Evolutionary conservation across 2,888 invertebrate genomes (phyloP), one percentile per base, ranked within the genome.

Genomic region (Tryphoninae sp.): DNA sequence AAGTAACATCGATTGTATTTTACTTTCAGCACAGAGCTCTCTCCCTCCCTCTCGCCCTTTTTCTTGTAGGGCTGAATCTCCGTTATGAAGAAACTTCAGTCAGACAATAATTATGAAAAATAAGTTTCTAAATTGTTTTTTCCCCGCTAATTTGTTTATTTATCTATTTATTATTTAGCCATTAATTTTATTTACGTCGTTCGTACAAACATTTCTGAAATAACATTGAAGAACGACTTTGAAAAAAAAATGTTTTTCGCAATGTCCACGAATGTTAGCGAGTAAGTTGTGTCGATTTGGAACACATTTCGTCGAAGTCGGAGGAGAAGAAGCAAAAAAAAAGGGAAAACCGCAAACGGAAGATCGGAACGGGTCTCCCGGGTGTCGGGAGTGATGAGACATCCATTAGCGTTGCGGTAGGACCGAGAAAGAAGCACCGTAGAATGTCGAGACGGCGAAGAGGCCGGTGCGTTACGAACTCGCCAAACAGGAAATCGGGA

Each of bases 401-500:
- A 58, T 33, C 42, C 49, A 68, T 76, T 67, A 75, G 49, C 58
- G 22, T 68, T 61, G 68, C 68, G 68, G 76, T 68, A 68, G 49
- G 59, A 19, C 58, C n/a, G 45, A 61, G 58, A 22, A 67, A 45
- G 22, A 76, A 23, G 23, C 2, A 9, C 13, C 22, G 16, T 9
- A 40, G 49, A 61, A 72, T 62, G 19, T 23, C 51, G 23, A 51
- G 49, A 40, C 42, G 19, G 33, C 16, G 45, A 59, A 59, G 62
- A 40, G 7, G 22, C 33, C 33, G 33, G 33, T 59, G 62, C 40
- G 16, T 49, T 26, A 51, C 62, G 61, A 62, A n/a, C 45, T 26
- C 33, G 55, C 11, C 61, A 55, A 83, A 80, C 86, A 88, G 88
- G 88, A 88, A 87, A 86, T 88, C 82, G 84, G 78, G 86, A 88